A percentile compares a stretch with the other conserved stretches of the same genome.
Evolutionary conservation across 92 coral and sea anemone species (phyloP).

Genomic region (Porites cylindrica): DNA sequence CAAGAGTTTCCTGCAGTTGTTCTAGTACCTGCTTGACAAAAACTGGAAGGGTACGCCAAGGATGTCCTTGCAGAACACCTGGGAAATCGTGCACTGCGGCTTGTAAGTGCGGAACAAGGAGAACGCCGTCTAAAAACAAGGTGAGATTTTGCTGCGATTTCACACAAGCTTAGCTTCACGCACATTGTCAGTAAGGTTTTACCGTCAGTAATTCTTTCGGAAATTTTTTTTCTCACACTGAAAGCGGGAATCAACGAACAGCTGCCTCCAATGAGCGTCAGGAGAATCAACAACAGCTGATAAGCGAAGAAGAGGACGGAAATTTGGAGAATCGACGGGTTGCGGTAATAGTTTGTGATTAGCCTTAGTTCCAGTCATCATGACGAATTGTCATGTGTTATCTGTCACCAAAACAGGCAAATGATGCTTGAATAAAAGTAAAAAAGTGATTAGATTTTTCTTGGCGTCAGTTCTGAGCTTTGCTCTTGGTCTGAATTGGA

Average conservation of each 20-base stretch:
- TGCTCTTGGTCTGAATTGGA: neutral
- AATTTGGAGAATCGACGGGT: slow-evolving; percentile 21
- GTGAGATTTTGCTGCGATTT: neutral
- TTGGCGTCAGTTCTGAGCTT: slow-evolving; percentile 20
- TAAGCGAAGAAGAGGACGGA: slow-evolving; percentile 26
- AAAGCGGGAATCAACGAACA: slow-evolving; percentile 20
- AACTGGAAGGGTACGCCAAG: slow-evolving; percentile 13
- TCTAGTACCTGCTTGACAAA: slow-evolving; percentile 13
- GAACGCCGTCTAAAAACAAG: slow-evolving; percentile 26
- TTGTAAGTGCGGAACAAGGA: slow-evolving; percentile 20
- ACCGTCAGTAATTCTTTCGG: too few relatives aligned
- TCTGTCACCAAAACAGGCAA: neutral
- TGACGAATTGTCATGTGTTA: neutral
- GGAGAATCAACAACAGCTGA: too few relatives aligned
- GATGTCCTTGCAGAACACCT: slow-evolving; percentile 21
- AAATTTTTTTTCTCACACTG: too few relatives aligned
- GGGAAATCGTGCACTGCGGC: slow-evolving; percentile 4
- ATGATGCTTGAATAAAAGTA: neutral
- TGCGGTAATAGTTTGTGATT: slow-evolving; percentile 5
- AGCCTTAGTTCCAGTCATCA: neutral
- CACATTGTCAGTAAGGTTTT: too few relatives aligned
- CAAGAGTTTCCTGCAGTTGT: slow-evolving; percentile 12
- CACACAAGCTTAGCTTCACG: too few relatives aligned
- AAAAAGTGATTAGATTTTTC: neutral
- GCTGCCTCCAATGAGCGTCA: slow-evolving; percentile 16